A percentile compares a stretch with the other conserved stretches of the same genome.
phyloP scores from a whole-genome alignment of 2,113 vertebrate genomes.

The Rhinoderma darwinii region DNA sequence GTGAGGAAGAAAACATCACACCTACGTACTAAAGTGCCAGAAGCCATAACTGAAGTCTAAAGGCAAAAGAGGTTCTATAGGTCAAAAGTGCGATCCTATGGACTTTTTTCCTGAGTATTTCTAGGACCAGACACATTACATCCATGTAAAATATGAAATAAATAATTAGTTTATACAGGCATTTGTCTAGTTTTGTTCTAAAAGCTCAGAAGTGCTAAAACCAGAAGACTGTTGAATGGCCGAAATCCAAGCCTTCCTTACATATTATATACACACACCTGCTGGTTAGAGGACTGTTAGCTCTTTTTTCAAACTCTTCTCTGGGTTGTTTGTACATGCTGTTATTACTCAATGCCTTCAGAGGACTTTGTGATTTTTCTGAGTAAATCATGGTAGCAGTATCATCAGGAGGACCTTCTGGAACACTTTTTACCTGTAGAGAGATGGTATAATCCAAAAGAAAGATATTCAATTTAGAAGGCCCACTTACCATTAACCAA shows the following conservation, averaged over 20 bases:
- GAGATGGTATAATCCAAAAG: background rate
- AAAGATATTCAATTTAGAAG: background rate
- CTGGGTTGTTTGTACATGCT: slow-evolving; percentile 63
- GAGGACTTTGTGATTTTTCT: slow-evolving; percentile 70
- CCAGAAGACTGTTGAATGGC: background rate
- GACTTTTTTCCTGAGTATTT: too few relatives aligned
- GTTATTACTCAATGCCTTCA: slow-evolving; percentile 64
- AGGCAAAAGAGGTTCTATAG: too few relatives aligned
- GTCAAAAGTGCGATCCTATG: too few relatives aligned
- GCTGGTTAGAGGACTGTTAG: slow-evolving; percentile 46
- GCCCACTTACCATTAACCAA: too few relatives aligned
- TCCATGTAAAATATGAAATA: too few relatives aligned
- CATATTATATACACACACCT: slow-evolving; percentile 62
- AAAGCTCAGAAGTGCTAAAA: background rate
- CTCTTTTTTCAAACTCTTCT: slow-evolving; percentile 57
- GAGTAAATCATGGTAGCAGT: slow-evolving; percentile 75
- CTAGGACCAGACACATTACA: too few relatives aligned
- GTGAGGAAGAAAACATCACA: too few relatives aligned
- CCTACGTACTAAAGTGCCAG: too few relatives aligned
- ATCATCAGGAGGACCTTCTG: slow-evolving; percentile 70
- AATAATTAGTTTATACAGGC: too few relatives aligned
- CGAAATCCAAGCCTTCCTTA: background rate
- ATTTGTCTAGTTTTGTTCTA: too few relatives aligned
- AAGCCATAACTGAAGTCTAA: too few relatives aligned
- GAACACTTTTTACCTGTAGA: slow-evolving; percentile 83